Percentiles rank a stretch among this genome's conserved stretches.
Evolutionary conservation across 2,888 invertebrate species (phyloP).

Genomic region (Euplagia quadripunctaria): DNA sequence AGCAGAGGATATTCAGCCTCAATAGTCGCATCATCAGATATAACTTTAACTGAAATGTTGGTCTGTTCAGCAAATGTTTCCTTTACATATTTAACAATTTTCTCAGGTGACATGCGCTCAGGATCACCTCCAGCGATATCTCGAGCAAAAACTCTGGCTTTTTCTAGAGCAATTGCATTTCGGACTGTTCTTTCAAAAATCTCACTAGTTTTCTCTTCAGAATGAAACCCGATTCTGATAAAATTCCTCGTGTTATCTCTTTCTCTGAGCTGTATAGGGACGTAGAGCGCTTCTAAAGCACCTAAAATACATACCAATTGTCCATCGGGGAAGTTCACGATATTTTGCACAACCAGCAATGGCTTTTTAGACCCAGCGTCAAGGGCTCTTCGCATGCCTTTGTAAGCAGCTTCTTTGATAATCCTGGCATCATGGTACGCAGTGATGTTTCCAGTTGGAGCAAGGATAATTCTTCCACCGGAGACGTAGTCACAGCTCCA

Average conservation of each 20-base stretch:
- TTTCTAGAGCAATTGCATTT: slow-evolving; percentile 89
- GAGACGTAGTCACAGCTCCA: slow-evolving; percentile 89
- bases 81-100: slow-evolving; percentile 92
- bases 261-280: slow-evolving; percentile 93
- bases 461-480: slow-evolving; percentile 89
- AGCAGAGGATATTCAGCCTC: slow-evolving; percentile 92
- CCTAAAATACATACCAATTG: slow-evolving; percentile 94
- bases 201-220: slow-evolving; percentile 85
- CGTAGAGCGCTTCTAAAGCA: slow-evolving; percentile 95
- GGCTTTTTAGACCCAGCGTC: slow-evolving; percentile 94
- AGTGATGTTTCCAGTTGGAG: slow-evolving; percentile 92
- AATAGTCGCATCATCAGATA: slow-evolving; percentile 88
- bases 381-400: slow-evolving; percentile 93
- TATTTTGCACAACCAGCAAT: slow-evolving; percentile 91
- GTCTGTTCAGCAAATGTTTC: slow-evolving; percentile 87
- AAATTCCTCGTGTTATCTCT: slow-evolving; percentile 87
- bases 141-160: slow-evolving; percentile 86
- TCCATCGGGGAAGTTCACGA: slow-evolving; percentile 90
- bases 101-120: slow-evolving; percentile 94
- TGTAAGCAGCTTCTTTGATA: slow-evolving; percentile 90
- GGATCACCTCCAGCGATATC: slow-evolving; percentile 93
- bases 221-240: slow-evolving; percentile 88
- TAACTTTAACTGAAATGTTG: slow-evolving; percentile 88
- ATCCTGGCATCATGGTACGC: slow-evolving; percentile 84
- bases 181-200: slow-evolving; percentile 87